Evolutionary conservation across 2,797 vertebrate species (phyloP), one percentile per base, ranked within the genome.

Genomic region (Prunella strophiata): DNA sequence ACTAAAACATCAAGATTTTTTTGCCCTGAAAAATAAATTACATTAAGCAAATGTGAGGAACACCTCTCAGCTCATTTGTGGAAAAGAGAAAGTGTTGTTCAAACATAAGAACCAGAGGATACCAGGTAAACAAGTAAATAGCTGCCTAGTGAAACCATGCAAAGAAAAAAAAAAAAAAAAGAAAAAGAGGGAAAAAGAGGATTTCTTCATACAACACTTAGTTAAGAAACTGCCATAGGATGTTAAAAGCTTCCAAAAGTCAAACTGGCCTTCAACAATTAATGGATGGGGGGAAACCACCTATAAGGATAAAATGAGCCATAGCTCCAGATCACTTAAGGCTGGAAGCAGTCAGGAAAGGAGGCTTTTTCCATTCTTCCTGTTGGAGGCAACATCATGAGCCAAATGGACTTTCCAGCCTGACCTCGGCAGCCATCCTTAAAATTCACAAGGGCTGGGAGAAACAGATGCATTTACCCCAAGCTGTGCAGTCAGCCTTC

Each of bases 231-330:
- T 71, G 65, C 10, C 25, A 38, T 5, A 29, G n/a, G 17, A 85
- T 10, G 2, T 26, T 22, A 83, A 77, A 77, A 79, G 11, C 26
- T 76, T 57, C n/a, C 30, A 72, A 10, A 89, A 72, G 32, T 45
- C 65, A 83, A 90, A 62, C 20, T 26, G 48, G 32, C 22, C 57
- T 75, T 85, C 43, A 32, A 68, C 68, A 74, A 48, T 20, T 66
- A 73, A 72, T 1, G 16, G 51, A 8, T 4, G 3, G 5, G 6
- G 0, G 4, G 1, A 13, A 78, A 42, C 21, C 40, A 18, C 1
- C 4, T 20, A 3, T 25, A 42, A 25, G 19, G 10, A 76, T 47
- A 74, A 80, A 77, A 77, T 7, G 38, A 16, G 47, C 63, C 43
- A 77, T 63, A 20, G 57, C 11, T 88, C 32, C 72, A 87, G 48